Evolutionary conservation across 2,888 invertebrate species (phyloP), one percentile per base, ranked within the genome.

Genomic region (Morpho achilles): DNA sequence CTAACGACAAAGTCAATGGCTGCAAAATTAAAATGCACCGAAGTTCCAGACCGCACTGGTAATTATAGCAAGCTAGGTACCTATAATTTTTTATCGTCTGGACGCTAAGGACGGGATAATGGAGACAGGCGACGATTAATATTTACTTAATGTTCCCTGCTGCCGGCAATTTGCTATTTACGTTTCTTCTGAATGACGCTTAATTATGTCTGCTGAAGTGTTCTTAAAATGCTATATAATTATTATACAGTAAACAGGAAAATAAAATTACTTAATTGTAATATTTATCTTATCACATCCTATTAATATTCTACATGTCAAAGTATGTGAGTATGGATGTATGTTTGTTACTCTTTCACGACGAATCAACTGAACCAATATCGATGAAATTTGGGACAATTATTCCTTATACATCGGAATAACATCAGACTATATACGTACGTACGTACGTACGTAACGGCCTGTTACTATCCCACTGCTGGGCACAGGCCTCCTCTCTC

Each of bases 81-180:
- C 32, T 60, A 56, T 72, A 76, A 70, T 80, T 81, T 82, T 80
- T 80, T 79, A 77, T 75, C 58, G 68, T 72, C 75, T 69, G 74
- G 73, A 68, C 58, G 53, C 55, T 58, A 71, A 72, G 68, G 68
- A 71, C 62, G 66, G 71, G 75, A 77, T 80, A 79, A 76, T 61
- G 69, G 66, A 67, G 74, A 79, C 75, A 72, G 71, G 65, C 73
- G 75, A 68, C 76, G 73, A 71, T 77, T 77, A 78, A 79, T 82
- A 76, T 80, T 80, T 77, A 77, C 79, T 77, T 74, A 77, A 76
- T 77, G 75, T 76, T 69, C 69, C 73, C 76, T 73, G 72, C 72
- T 72, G 71, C 68, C 67, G 75, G 73, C 72, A 73, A 77, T 79
- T 79, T 75, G 73, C 74, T 53, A 22, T 53, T 53, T 46, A 40